A percentile compares a stretch with the other conserved stretches of the same genome.
These are phyloP conservation scores for Heliconius hermathena DNA, from an alignment of 1,140 invertebrate genomes.

Conservation along the genomic window DNA sequence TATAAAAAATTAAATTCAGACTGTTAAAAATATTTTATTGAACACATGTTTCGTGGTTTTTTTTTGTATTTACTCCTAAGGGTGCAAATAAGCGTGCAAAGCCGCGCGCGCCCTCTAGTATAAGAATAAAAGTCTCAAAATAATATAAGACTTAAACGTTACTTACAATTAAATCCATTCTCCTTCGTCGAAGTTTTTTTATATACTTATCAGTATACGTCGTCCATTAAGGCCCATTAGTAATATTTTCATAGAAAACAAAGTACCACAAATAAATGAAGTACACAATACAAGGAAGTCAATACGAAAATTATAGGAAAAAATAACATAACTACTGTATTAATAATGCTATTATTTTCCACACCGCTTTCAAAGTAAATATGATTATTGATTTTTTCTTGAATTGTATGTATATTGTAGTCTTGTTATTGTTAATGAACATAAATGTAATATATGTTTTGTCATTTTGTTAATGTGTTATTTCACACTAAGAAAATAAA, in stretches of 20 bases:
- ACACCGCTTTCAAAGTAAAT: background rate
- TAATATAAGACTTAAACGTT: background rate
- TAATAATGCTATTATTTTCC: background rate
- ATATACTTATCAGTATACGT: background rate
- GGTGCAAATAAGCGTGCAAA: no score
- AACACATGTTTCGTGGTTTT: no score
- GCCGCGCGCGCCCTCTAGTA: no score
- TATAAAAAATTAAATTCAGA: no score
- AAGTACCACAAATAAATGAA: background rate
- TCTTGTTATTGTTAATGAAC: background rate
- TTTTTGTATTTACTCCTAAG: no score
- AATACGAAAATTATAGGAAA: background rate
- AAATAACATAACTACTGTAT: background rate
- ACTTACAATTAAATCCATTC: background rate
- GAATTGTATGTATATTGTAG: no score
- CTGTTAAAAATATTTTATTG: no score
- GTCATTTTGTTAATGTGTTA: no score
- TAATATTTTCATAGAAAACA: background rate
- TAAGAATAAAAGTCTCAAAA: background rate
- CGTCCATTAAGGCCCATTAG: background rate
- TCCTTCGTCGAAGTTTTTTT: background rate
- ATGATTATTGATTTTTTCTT: background rate
- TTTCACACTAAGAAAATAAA: no score
- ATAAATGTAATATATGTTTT: no score
- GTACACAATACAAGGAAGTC: background rate